Percentiles rank a stretch among this genome's conserved stretches.
These are phyloP conservation scores for Cheilosia urbana DNA, from an alignment of 2,888 invertebrate species.

Conservation along the genomic window DNA sequence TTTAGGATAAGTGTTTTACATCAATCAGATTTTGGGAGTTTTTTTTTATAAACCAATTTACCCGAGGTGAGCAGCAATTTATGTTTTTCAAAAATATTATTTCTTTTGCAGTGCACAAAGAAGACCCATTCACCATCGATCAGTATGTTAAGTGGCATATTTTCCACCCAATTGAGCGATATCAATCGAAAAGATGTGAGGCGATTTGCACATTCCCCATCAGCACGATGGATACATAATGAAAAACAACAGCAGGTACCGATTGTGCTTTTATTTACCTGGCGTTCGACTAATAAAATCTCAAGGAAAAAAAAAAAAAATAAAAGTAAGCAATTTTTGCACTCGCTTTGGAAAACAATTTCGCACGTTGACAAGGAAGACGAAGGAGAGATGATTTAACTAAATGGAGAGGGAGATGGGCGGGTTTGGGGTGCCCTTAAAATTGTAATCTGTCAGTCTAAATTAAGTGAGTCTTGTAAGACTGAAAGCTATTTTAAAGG, in stretches of 20 bases:
- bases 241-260: conserved; percentile 55
- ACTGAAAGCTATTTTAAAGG: background rate
- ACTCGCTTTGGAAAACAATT: too few species aligned
- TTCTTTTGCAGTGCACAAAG: background rate
- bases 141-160: conserved; percentile 58
- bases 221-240: conserved; percentile 10
- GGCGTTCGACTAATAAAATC: conserved; percentile 7
- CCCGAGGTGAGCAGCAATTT: conserved; percentile 47
- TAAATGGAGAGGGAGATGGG: too few species aligned
- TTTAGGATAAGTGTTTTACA: conserved; percentile 8
- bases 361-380: too few species aligned
- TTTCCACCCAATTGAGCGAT: conserved; percentile 58
- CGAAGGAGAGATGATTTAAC: too few species aligned
- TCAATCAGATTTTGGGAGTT: conserved; percentile 16
- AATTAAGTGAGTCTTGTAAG: too few species aligned
- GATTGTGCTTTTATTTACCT: conserved; percentile 51
- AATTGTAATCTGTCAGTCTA: too few species aligned
- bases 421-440: too few species aligned
- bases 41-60: conserved; percentile 25
- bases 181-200: conserved; percentile 46
- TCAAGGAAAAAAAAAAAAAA: background rate
- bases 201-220: conserved; percentile 41
- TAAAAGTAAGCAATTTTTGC: too few species aligned
- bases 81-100: conserved; percentile 31
- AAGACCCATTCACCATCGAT: conserved; percentile 2